Evolutionary conservation across 2,113 vertebrate species (phyloP).

Genomic region (Hydrolagus affinis): DNA sequence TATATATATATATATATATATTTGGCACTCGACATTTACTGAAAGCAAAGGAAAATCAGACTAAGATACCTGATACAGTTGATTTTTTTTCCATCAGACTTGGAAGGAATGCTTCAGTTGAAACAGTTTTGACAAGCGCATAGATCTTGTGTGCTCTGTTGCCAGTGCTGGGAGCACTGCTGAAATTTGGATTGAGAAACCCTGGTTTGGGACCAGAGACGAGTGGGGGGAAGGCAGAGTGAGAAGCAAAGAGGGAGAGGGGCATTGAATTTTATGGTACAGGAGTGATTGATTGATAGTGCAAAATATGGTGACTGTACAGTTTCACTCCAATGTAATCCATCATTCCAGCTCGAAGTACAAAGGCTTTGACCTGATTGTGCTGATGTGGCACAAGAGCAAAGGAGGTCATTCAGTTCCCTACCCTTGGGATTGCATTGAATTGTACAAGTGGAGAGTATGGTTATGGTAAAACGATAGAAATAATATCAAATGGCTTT

Average conservation of each 20-base stretch:
- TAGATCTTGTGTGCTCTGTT: not conserved
- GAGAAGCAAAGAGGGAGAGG: not conserved
- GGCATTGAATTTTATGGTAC: not conserved
- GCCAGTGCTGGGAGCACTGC: not conserved
- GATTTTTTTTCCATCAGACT: too few species aligned
- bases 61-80: too few species aligned
- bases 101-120: not conserved
- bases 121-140: not conserved
- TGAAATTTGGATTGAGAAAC: not conserved
- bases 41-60: too few species aligned
- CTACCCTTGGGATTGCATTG: not conserved
- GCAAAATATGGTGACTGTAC: not conserved
- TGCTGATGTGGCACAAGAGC: too few species aligned
- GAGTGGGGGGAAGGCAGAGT: not conserved
- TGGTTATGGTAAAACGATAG: not conserved
- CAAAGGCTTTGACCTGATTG: not conserved
- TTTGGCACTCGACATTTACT: too few species aligned
- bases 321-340: not conserved
- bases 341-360: not conserved
- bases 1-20: too few species aligned
- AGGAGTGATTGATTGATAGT: slow-evolving; percentile 1
- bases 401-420: not conserved
- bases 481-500: slow-evolving; percentile 6
- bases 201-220: not conserved
- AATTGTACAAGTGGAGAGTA: not conserved